Percentiles rank a stretch among this genome's conserved stretches.
Evolutionary conservation across 2,888 invertebrate species (phyloP).

Genomic region (Conus canariensis): DNA sequence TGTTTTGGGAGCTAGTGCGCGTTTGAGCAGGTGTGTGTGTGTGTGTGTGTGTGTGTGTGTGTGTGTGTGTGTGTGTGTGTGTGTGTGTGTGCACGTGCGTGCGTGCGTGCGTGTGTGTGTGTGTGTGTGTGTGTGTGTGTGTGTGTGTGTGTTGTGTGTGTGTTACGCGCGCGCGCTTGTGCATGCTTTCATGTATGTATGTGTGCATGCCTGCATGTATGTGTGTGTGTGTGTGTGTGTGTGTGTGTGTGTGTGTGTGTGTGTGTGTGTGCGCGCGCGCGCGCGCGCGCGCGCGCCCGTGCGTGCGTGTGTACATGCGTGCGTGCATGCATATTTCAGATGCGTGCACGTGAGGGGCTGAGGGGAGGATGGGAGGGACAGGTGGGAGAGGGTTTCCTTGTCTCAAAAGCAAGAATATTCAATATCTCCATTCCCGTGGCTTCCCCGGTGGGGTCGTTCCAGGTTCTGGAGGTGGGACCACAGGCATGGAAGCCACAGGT

Average conservation of each 20-base stretch:
- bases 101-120: neutral
- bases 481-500: no score
- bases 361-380: neutral
- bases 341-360: neutral
- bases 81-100: neutral
- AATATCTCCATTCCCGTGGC: no score
- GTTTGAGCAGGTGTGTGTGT: neutral
- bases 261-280: neutral
- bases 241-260: neutral
- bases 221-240: slow-evolving; percentile 12
- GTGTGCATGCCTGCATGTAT: neutral
- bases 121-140: neutral
- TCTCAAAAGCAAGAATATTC: no score
- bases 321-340: neutral
- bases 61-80: no score
- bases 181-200: no score
- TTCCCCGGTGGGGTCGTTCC: no score
- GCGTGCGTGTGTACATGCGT: neutral
- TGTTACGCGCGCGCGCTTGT: no score
- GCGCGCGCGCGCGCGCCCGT: neutral
- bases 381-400: neutral
- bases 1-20: no score
- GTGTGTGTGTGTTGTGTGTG: no score
- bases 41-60: neutral
- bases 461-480: no score